Base-by-base conservation (phyloP, 2,888 invertebrate genomes). In the Cosmia trapezina region DNA sequence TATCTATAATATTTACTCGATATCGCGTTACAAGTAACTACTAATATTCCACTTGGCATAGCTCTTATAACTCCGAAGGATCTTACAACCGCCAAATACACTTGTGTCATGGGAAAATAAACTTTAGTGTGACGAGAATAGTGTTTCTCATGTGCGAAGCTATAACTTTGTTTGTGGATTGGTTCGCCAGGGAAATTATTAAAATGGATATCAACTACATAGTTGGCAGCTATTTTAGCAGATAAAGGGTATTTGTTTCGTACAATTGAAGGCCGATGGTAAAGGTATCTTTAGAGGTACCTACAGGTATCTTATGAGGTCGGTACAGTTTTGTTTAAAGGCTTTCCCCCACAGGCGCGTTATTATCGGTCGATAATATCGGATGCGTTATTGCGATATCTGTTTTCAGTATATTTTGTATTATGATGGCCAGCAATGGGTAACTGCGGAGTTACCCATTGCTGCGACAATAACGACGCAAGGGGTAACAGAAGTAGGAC, bases 181-280 rank as follows among this genome's bases (percentile, higher is more conserved):
- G 68, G 87, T 86, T 85, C 91, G 87, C 91, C 70, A 76, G 91
- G 91, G 91, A 92, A 91, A 92, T 92, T 92, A 92, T 91, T 90
- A 86, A 89, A 91, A 91, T 90, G 87, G 87, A 88, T 89, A 90
- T 86, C 85, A 87, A 75, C 81, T 71, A 79, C 76, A 86, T 88
- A 89, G 88, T 91, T 91, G 90, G 89, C 90, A 91, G 90, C 87
- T 88, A 91, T 92, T 92, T 90, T 89, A 91, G 87, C 87, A 89
- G 89, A 90, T 89, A 91, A 91, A 90, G 87, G 91, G 83, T 90
- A 90, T 90, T 91, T 89, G 90, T 90, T 86, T 86, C 76, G 88
- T 89, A 88, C 86, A 86, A 89, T 89, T 90, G 86, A 78, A 85
- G 82, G 75, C 80, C 71, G 64, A 77, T 41, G 62, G 33, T 54